Base-by-base conservation (phyloP, 2,797 vertebrate species). In the Scolopax bukidnonensis region DNA sequence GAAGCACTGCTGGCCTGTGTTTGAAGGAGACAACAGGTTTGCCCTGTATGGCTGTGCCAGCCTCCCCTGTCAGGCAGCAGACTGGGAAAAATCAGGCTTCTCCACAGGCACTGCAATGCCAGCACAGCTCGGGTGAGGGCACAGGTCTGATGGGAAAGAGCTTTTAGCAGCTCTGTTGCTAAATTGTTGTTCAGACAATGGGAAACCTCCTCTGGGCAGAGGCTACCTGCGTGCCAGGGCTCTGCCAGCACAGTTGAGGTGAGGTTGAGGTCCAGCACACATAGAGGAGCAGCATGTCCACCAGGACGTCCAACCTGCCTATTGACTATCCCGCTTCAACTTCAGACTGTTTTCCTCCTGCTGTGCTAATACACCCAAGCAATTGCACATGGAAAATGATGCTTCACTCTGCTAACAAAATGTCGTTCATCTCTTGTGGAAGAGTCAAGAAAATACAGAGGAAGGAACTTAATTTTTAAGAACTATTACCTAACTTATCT, bases 11-110 rank as follows among this genome's bases (percentile, higher is more conserved):
- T 51, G 64, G 32, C 59, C 51, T 56, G 50, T 48, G 51, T 84
- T 80, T 91, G 91, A 87, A 82, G 60, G 75, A 84, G 68, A 68
- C 68, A 74, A 86, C 65, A 89, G 69, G 71, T 89, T 92, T 83
- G 68, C 84, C 82, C 93, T 70, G 33, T 43, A 19, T 2, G 19
- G 41, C 76, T 80, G 47, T 59, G 81, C 54, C 92, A 76, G 24
- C 50, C 74, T 92, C 32, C 16, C 2, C 63, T 69, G 38, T 28
- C 63, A 70, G 68, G 43, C 32, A 74, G 75, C 21, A 82, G 67
- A 28, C 4, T 3, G 33, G 33, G 36, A 32, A 82, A 95, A 86
- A 57, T 21, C 60, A 32, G 53, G 48, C 28, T 91, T 47, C 30
- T 50, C 27, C 0, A 0, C 61, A 25, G 65, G 33, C 70, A 32